Base-by-base conservation (phyloP, 1,140 invertebrate species). In the Mesaphorura yosii region DNA sequence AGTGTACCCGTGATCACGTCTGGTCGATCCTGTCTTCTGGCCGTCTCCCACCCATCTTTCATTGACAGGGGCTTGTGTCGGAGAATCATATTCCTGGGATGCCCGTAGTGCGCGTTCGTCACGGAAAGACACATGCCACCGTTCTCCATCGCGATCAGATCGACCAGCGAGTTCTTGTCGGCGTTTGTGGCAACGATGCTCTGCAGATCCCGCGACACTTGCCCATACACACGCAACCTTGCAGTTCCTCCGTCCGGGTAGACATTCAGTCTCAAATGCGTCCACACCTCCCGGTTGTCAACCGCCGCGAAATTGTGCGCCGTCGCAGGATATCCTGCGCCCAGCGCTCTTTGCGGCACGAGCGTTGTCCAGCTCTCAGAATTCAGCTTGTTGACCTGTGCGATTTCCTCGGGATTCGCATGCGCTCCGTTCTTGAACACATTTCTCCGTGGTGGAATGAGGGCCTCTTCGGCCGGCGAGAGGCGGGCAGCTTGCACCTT, bases 1-100 rank as follows among this genome's bases (percentile, higher is more conserved):
- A 22, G 3, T 49, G 45, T 45, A 66, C 65, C 65, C 62, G 73
- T 60, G 25, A 83, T 70, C 34, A 79, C 67, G 28, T 76, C 68
- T 2, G 81, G 80, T 62, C 80, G 70, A 57, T 80, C 78, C 5
- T 77, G 66, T 57, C 77, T 66, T 48, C 79, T 68, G 0, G 78
- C 76, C 7, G 80, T 82, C 66, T 81, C 79, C 81, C 80, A 82
- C 4, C 79, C 80, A 60, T 82, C 79, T 3, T 66, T 72, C 77
- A 81, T 81, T 40, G 69, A 71, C 2, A 67, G 58, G 3, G 73
- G 70, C 57, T 69, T 70, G 7, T 69, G 70, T 2, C 73, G 71
- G 41, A 73, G 73, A 41, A 81, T 77, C 31, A 82, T 66, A 61
- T 80, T 80, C 19, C 73, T 68, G 0, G 80, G 78, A 64, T 81